Evolutionary conservation across 2,888 invertebrate species (phyloP), one percentile per base, ranked within the genome.

Genomic region (Drosophila mayaguana): DNA sequence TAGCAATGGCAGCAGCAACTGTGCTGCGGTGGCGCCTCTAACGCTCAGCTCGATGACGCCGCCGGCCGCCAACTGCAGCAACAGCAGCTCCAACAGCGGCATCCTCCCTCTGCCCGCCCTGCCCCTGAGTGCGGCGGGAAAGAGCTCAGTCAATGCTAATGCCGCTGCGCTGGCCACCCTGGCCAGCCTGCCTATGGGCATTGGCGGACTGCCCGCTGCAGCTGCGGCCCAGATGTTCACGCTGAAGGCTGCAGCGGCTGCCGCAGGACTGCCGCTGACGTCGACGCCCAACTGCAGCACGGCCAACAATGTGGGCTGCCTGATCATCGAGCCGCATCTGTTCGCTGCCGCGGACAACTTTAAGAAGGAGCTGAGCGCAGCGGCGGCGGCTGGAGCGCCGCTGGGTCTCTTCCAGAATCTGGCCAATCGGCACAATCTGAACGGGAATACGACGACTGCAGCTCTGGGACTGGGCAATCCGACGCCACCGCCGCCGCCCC

Each of bases 301-400:
- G 3, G 78, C 83, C 7, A 89, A 72, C 40, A 91, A 91, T 55
- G 91, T 91, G 25, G 91, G 91, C 18, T 91, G 91, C 54, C 77
- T 91, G 20, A 91, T 91, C 14, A 91, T 91, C 20, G 91, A 91
- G 61, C 91, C 91, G 5, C 91, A 91, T 65, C 62, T 92, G 0
- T 91, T 91, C 57, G 91, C 91, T 16, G 89, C 91, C 5, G 89
- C 91, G 0, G 91, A 91, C 56, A 91, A 91, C 43, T 91, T 91
- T 22, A 91, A 91, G 71, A 91, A 91, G 68, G 91, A 91, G 22
- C 75, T 91, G 4, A 83, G 69, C 50, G 89, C 91, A 1, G 88
- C 92, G 0, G 85, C 91, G 1, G 88, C 88, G 8, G 89, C 88
- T 0, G 88, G 90, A 0, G 55, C 85, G 5, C 89, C 86, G 1